Evolutionary conservation across 2,113 vertebrate species (phyloP).

Genomic region (Lophura nycthemera): DNA sequence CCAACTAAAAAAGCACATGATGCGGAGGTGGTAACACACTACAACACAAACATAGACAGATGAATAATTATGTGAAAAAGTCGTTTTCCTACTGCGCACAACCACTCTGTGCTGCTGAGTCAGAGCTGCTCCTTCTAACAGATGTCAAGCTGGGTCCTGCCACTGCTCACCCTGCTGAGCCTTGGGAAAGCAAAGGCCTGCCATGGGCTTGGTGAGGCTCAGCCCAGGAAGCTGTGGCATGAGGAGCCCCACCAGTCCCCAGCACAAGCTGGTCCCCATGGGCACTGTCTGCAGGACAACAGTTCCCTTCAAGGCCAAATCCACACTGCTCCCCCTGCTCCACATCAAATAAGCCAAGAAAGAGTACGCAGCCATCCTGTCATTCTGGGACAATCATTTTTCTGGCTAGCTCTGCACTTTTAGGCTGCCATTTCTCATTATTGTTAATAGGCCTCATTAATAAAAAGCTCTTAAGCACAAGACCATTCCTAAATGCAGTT

Average conservation of each 20-base stretch:
- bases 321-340: neutral
- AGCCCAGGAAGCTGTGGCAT: neutral
- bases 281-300: slow-evolving; percentile 8
- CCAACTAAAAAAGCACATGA: slow-evolving; percentile 36
- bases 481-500: slow-evolving; percentile 64
- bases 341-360: slow-evolving; percentile 65
- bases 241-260: neutral
- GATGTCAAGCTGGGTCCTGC: neutral
- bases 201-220: neutral
- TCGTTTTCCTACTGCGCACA: neutral
- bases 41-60: slow-evolving; percentile 29
- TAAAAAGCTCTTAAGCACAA: slow-evolving; percentile 57
- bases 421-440: slow-evolving; percentile 67
- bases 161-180: neutral
- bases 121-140: neutral
- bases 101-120: slow-evolving; percentile 15
- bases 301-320: slow-evolving; percentile 34
- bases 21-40: neutral
- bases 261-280: neutral
- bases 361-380: neutral
- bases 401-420: slow-evolving; percentile 64
- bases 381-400: slow-evolving; percentile 52
- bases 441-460: slow-evolving; percentile 67
- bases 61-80: slow-evolving; percentile 11
- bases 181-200: neutral